phyloP scores from a whole-genome alignment of 2,888 invertebrate species.

The Callimorpha dominula region DNA sequence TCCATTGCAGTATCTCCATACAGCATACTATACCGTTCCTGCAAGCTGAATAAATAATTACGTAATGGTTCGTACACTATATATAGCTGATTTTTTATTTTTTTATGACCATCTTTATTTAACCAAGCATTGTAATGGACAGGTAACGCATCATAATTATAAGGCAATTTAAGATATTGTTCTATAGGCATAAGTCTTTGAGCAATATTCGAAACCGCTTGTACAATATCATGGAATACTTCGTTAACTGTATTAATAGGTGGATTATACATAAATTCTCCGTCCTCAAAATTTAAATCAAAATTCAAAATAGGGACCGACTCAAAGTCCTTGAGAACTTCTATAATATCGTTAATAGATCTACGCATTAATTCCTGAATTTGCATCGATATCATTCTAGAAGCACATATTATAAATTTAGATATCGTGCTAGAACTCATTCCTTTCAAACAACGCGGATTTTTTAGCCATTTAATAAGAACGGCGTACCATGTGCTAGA shows the following conservation, averaged over 20 bases:
- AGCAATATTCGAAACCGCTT: conserved; percentile 85
- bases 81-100: conserved; percentile 83
- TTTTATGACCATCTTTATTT: conserved; percentile 79
- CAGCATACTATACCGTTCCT: conserved; percentile 85
- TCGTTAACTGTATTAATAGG: conserved; percentile 84
- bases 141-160: conserved; percentile 82
- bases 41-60: conserved; percentile 85
- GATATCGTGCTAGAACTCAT: conserved; percentile 74
- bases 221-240: conserved; percentile 86
- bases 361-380: conserved; percentile 89
- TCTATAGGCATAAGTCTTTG: conserved; percentile 88
- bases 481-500: conserved; percentile 80
- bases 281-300: conserved; percentile 82
- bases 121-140: conserved; percentile 87
- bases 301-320: conserved; percentile 88
- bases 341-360: conserved; percentile 88
- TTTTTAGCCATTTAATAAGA: conserved; percentile 79
- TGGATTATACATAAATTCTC: conserved; percentile 87
- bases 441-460: conserved; percentile 78
- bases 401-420: conserved; percentile 78
- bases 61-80: conserved; percentile 86
- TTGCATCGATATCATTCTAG: conserved; percentile 84
- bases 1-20: conserved; percentile 82
- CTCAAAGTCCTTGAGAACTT: conserved; percentile 82
- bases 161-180: conserved; percentile 76